Evolutionary conservation across 2,888 invertebrate species (phyloP).

Genomic region (Pegoplata infirma): DNA sequence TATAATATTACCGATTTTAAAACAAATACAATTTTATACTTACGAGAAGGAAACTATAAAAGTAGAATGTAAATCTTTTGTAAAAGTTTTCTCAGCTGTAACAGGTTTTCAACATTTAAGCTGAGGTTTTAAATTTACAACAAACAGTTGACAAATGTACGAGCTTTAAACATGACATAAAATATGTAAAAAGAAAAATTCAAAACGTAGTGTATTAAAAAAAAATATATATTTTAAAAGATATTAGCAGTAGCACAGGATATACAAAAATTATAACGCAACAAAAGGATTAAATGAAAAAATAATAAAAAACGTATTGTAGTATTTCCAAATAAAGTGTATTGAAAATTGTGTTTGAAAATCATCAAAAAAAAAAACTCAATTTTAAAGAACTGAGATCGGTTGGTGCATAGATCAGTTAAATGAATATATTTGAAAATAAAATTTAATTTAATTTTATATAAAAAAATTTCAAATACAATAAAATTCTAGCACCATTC

Average conservation of each 20-base stretch:
- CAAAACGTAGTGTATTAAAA: background rate
- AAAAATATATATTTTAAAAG: background rate
- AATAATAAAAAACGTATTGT: too few species aligned
- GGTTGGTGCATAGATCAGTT: slow-evolving; percentile 67
- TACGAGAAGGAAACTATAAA: slow-evolving; percentile 60
- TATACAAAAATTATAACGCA: background rate
- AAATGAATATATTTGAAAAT: slow-evolving; percentile 45
- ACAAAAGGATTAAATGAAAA: slow-evolving; percentile 27
- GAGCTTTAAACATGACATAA: slow-evolving; percentile 56
- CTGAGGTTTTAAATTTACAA: slow-evolving; percentile 63
- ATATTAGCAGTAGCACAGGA: background rate
- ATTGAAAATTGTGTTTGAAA: background rate
- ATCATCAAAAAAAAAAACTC: slow-evolving; percentile 31
- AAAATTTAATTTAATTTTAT: too few species aligned
- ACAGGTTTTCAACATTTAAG: slow-evolving; percentile 68
- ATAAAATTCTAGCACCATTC: slow-evolving; percentile 68
- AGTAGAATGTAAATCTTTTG: slow-evolving; percentile 64
- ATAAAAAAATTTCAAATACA: slow-evolving; percentile 25
- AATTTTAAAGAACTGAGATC: slow-evolving; percentile 67
- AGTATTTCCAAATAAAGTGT: background rate
- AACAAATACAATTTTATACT: too few species aligned
- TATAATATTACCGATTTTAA: background rate
- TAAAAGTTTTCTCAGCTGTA: slow-evolving; percentile 67
- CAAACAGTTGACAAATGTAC: slow-evolving; percentile 59
- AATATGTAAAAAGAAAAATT: background rate